These are phyloP conservation scores for Diadophis punctatus DNA, from an alignment of 2,113 vertebrate genomes.

Conservation along the genomic window DNA sequence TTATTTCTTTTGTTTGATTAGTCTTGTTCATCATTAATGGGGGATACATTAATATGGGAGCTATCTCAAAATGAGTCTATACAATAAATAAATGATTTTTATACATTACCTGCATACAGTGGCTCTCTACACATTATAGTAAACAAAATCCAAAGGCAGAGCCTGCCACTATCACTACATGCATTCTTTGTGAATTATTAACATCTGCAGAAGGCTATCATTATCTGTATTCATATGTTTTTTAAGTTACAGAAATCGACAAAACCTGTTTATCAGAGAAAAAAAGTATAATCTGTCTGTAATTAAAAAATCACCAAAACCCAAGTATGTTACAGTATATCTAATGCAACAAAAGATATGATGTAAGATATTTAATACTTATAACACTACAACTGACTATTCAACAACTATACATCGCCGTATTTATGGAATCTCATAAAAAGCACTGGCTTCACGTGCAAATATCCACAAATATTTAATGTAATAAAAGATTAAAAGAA, in stretches of 20 bases:
- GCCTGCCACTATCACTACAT: background rate
- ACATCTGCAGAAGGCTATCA: background rate
- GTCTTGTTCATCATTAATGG: background rate
- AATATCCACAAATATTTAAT: conserved; percentile 18
- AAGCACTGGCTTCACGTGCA: conserved; percentile 10
- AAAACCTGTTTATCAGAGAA: background rate
- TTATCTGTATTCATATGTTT: background rate
- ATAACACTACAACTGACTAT: background rate
- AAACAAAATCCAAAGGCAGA: background rate
- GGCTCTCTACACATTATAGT: background rate
- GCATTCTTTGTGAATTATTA: background rate
- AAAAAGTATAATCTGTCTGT: background rate
- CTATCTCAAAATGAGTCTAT: background rate
- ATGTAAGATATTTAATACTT: background rate
- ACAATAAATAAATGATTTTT: background rate
- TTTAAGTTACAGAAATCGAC: background rate
- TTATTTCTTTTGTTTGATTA: background rate
- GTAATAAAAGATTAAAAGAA: conserved; percentile 14
- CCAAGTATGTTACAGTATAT: background rate
- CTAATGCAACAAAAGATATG: background rate
- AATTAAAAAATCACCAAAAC: background rate
- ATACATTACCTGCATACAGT: background rate
- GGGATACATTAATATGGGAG: background rate
- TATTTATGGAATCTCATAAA: background rate
- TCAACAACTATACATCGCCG: background rate